phyloP scores from a whole-genome alignment of 2,888 invertebrate genomes.

The Saturnia japonica region DNA sequence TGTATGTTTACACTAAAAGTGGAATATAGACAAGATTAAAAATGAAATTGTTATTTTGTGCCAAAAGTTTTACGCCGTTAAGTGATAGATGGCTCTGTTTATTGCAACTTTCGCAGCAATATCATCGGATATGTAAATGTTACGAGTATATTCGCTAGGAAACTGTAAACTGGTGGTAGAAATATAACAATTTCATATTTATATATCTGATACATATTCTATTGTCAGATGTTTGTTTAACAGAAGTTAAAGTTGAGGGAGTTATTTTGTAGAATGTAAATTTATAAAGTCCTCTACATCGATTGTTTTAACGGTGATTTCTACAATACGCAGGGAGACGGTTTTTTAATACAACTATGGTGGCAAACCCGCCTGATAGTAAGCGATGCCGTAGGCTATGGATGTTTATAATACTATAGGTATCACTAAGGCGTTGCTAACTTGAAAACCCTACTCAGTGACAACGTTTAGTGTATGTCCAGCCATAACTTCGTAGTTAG shows the following conservation, averaged over 20 bases:
- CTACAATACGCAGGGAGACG: no score
- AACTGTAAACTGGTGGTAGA: neutral
- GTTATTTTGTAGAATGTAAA: neutral
- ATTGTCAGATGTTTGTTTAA: neutral
- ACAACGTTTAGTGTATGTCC: no score
- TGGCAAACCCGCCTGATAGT: no score
- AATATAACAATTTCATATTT: neutral
- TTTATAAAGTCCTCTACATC: no score
- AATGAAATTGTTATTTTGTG: slow-evolving; percentile 11
- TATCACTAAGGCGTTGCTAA: no score
- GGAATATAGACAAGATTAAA: slow-evolving; percentile 3
- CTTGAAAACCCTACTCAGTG: no score
- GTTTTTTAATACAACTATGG: no score
- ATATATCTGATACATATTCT: neutral
- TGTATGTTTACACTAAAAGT: neutral
- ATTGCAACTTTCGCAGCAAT: slow-evolving; percentile 13
- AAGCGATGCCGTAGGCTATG: no score
- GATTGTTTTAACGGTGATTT: no score
- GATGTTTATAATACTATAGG: no score
- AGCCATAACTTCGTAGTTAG: no score
- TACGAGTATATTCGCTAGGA: neutral
- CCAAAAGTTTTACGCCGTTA: slow-evolving; percentile 7
- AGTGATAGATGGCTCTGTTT: slow-evolving; percentile 11
- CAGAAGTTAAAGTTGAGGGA: neutral
- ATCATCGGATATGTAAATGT: slow-evolving; percentile 13